Conservation (phyloP, 2,113 vertebrate species). For the Heterotilapia buettikoferi region DNA sequence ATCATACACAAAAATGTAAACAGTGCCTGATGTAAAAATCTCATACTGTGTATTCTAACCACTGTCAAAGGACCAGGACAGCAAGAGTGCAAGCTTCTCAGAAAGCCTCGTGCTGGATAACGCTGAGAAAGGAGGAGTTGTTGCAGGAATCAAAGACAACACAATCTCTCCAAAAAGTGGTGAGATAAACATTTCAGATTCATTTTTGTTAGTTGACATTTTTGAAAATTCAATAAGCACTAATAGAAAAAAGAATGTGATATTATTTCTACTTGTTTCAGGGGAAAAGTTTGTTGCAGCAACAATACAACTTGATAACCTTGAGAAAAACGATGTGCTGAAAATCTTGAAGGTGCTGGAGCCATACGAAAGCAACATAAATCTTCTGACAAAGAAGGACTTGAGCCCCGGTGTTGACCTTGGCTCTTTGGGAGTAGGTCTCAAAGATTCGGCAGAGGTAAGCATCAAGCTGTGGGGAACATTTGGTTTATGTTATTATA, state of each 20-base stretch:
- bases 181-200: not conserved
- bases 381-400: constrained; percentile 61
- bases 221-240: not conserved
- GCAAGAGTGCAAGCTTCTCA: constrained; percentile 8
- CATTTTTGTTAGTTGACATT: not conserved
- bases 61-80: not conserved
- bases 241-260: not conserved
- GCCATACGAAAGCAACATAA: constrained; percentile 65
- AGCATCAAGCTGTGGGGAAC: not conserved
- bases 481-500: not conserved
- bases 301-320: constrained; percentile 66
- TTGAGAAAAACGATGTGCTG: constrained; percentile 52
- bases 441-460: constrained; percentile 33
- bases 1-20: not conserved
- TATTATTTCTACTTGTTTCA: constrained; percentile 9
- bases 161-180: constrained; percentile 25
- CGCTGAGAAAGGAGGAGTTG: constrained; percentile 22
- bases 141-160: constrained; percentile 37
- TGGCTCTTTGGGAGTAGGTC: not conserved
- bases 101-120: constrained; percentile 42
- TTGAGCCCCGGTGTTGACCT: not conserved
- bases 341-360: constrained; percentile 60
- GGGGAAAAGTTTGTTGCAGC: constrained; percentile 68
- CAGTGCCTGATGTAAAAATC: not conserved
- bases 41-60: not conserved